Evolutionary conservation across 2,888 invertebrate genomes (phyloP).

Genomic region (Willowsia nigromaculata): DNA sequence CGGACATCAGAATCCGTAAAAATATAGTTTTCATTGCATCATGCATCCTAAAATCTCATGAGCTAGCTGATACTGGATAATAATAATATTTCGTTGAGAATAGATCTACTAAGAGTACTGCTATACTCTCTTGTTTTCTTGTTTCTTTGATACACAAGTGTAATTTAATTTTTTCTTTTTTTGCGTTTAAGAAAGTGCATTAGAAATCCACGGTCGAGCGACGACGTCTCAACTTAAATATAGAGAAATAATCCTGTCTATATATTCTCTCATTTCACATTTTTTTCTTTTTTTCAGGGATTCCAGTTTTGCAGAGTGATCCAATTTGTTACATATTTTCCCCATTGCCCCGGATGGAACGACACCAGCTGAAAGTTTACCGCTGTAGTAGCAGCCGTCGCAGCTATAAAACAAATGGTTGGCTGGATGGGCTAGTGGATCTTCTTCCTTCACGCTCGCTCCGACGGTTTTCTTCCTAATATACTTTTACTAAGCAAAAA

Average conservation of each 20-base stretch:
- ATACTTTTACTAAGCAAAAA: constrained; percentile 3
- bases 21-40: neutral
- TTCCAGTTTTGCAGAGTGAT: constrained; percentile 42
- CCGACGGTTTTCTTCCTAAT: neutral
- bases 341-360: constrained; percentile 57
- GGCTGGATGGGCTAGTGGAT: constrained; percentile 25
- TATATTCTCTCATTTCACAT: constrained; percentile 51
- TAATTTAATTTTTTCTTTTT: constrained; percentile 41
- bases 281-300: constrained; percentile 26
- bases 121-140: no score
- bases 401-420: constrained; percentile 41
- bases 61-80: neutral
- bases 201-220: neutral
- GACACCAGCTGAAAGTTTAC: constrained; percentile 48
- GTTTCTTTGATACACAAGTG: constrained; percentile 55
- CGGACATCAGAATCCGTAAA: neutral
- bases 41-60: neutral
- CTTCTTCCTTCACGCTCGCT: neutral
- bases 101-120: neutral
- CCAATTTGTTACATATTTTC: constrained; percentile 61
- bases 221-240: constrained; percentile 2
- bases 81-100: neutral
- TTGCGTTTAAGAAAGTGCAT: constrained; percentile 15
- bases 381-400: neutral
- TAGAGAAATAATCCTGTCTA: constrained; percentile 45